Conservation (phyloP, 35 echinoderm and acorn worm species). For the Strongylocentrotus purpuratus region DNA sequence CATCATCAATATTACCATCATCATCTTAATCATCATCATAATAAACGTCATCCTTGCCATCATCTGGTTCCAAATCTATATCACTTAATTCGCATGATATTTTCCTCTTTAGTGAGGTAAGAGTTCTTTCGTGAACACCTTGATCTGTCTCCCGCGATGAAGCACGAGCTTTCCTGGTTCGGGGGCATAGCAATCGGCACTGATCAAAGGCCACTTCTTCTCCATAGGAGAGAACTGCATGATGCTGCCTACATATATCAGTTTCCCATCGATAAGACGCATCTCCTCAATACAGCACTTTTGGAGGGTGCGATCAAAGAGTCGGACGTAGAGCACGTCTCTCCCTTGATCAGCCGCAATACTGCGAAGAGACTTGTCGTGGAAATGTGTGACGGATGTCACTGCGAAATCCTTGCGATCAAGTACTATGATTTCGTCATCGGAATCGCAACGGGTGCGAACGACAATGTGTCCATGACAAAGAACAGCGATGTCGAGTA, state of each 20-base stretch:
- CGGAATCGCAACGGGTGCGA: background rate
- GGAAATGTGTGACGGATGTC: constrained; percentile 1
- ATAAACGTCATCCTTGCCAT: no score
- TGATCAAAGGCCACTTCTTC: background rate
- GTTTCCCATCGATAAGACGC: background rate
- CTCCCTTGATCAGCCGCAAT: background rate
- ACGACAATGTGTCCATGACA: background rate
- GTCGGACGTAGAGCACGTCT: background rate
- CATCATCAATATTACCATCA: no score
- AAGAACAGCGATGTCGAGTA: background rate
- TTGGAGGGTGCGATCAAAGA: background rate
- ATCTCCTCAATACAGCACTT: background rate
- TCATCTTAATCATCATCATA: no score
- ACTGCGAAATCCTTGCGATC: background rate
- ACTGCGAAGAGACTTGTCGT: background rate
- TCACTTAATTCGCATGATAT: background rate
- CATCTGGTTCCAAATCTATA: no score
- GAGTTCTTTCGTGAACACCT: background rate
- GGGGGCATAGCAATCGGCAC: background rate
- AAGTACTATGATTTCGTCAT: background rate
- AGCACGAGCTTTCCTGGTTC: background rate
- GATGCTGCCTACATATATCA: background rate
- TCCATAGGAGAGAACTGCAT: background rate
- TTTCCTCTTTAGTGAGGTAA: background rate
- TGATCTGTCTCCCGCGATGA: background rate